A percentile compares a stretch with the other conserved stretches of the same genome.
Conservation (phyloP, 2,113 vertebrate species). For the Charadrius vociferus region DNA sequence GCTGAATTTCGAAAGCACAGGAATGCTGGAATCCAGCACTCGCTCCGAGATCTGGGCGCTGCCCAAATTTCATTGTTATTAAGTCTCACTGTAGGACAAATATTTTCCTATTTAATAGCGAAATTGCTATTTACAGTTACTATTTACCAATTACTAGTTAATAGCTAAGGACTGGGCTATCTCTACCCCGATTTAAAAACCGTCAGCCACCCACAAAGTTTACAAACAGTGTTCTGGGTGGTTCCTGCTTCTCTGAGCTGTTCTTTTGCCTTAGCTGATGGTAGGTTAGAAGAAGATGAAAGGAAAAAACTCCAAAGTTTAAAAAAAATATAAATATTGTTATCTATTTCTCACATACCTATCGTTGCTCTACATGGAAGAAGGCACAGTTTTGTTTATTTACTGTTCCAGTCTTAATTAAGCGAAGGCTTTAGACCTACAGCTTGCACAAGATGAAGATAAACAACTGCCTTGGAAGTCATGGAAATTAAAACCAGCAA, state of each 20-base stretch:
- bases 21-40: not conserved
- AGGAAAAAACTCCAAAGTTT: not conserved
- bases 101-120: not conserved
- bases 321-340: not conserved
- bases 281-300: not conserved
- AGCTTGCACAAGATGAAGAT: not conserved
- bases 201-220: conserved; percentile 9
- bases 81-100: not conserved
- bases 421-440: not conserved
- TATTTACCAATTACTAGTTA: not conserved
- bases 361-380: not conserved
- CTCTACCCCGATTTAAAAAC: not conserved
- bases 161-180: not conserved
- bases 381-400: not conserved
- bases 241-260: not conserved
- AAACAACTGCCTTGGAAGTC: not conserved
- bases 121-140: not conserved
- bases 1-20: not conserved
- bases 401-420: conserved; percentile 30
- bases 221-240: not conserved
- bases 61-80: not conserved
- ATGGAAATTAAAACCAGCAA: not conserved
- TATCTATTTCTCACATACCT: conserved; percentile 24
- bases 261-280: not conserved
- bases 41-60: not conserved